phyloP scores from a whole-genome alignment of 1,140 invertebrate genomes.

The Brachionus asplanchnoidis region DNA sequence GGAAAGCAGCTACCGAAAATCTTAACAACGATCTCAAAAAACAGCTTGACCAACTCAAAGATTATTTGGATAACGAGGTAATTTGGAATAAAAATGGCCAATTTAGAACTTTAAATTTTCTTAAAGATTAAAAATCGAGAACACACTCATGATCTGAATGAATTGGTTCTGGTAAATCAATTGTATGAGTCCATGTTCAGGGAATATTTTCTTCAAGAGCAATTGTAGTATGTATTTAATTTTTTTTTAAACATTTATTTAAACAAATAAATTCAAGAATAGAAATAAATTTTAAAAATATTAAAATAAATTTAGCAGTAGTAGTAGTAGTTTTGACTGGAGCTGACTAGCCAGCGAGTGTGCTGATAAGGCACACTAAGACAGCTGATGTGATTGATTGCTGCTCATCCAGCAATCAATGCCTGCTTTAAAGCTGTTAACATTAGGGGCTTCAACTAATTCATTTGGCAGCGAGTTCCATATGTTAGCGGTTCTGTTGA shows the following conservation, averaged over 20 bases:
- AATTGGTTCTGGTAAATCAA: slow-evolving; percentile 24
- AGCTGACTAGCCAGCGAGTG: too few species aligned
- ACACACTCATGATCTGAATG: slow-evolving; percentile 30
- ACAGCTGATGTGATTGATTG: too few species aligned
- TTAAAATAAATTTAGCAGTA: too few species aligned
- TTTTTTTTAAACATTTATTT: not conserved
- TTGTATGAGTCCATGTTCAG: slow-evolving; percentile 41
- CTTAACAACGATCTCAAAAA: slow-evolving; percentile 21
- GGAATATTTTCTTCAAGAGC: slow-evolving; percentile 41
- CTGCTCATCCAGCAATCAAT: too few species aligned
- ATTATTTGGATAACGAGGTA: slow-evolving; percentile 32
- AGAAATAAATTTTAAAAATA: too few species aligned
- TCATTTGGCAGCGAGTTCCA: too few species aligned
- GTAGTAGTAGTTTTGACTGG: too few species aligned
- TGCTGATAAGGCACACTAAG: too few species aligned
- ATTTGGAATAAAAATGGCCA: not conserved
- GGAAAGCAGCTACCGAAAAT: not conserved
- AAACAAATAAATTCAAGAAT: too few species aligned
- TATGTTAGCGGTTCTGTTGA: too few species aligned
- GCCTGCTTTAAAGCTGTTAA: too few species aligned
- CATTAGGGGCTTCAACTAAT: too few species aligned
- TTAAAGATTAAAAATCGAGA: slow-evolving; percentile 24
- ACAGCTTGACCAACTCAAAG: slow-evolving; percentile 37
- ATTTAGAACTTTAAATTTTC: not conserved
- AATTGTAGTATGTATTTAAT: slow-evolving; percentile 32